phyloP scores from a whole-genome alignment of 2,797 vertebrate genomes.

The Dryobates pubescens region DNA sequence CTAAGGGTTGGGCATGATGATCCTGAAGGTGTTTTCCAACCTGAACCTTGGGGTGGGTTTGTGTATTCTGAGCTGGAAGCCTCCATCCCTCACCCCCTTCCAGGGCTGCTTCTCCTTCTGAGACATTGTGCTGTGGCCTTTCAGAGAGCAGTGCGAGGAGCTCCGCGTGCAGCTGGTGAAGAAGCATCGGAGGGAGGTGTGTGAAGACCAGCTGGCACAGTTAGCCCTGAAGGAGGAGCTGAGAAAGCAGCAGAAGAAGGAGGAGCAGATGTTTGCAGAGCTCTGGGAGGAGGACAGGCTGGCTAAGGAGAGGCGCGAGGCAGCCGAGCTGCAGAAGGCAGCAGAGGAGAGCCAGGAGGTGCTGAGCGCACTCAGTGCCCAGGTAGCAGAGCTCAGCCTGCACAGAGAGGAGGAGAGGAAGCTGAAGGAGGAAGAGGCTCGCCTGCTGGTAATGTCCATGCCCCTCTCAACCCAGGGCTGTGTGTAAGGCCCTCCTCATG shows the following conservation, averaged over 20 bases:
- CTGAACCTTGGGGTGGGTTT: no score
- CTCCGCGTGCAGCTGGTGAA: conserved; percentile 64
- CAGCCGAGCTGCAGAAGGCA: conserved; percentile 1
- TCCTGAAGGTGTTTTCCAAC: neutral
- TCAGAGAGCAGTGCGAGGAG: conserved; percentile 79
- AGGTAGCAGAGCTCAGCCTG: conserved; percentile 72
- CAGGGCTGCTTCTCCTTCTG: neutral
- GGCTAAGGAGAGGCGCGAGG: conserved; percentile 81
- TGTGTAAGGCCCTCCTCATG: neutral
- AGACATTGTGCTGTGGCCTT: neutral
- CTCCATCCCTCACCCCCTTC: neutral
- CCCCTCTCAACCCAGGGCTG: neutral
- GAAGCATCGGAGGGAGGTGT: conserved; percentile 70
- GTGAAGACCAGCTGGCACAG: conserved; percentile 80
- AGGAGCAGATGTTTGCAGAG: conserved; percentile 79
- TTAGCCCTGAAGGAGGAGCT: conserved; percentile 73
- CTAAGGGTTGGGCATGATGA: neutral
- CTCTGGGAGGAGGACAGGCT: conserved; percentile 84
- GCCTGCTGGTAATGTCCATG: conserved; percentile 75
- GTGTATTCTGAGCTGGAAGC: neutral
- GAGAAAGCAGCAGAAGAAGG: conserved; percentile 67
- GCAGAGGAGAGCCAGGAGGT: conserved; percentile 51
- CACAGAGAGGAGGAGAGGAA: conserved; percentile 58
- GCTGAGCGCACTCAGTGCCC: conserved; percentile 65
- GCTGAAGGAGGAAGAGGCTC: conserved; percentile 83